Evolutionary conservation across 2,797 vertebrate species (phyloP), one percentile per base, ranked within the genome.

Genomic region (Neolamprologus multifasciatus): DNA sequence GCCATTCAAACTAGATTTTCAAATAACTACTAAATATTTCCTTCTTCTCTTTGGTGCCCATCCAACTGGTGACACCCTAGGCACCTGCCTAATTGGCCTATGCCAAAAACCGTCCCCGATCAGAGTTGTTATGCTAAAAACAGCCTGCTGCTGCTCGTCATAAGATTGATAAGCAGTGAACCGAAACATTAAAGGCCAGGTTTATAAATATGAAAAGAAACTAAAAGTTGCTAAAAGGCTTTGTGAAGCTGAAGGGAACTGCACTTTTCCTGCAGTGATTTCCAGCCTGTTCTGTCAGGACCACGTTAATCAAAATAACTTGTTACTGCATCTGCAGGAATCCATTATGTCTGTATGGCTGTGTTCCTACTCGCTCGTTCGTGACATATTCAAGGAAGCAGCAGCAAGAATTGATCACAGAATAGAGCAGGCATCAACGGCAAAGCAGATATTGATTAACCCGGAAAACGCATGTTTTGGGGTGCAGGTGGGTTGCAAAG

Each of bases 391-490:
- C 8, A 26, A 38, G 14, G 14, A 26, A 71, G 64, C 64, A 23
- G 38, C 38, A 26, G 21, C 21, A 71, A 26, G 64, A 26, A 43
- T 2, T 43, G n/a, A 43, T 71, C 38, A 43, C 64, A 71, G 4
- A 45, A 45, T 0, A 26, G 0, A 71, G 9, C 67, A 17, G 40
- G 23, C 14, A 45, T 16, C n/a, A 1, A 3, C 8, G 2, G 4
- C n/a, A 23, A 43, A 69, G 38, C n/a, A 23, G 38, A 16, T 16
- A 2, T 48, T 17, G 21, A 71, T 45, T 45, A 74, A 71, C 14
- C 14, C 6, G 5, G 67, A 71, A 71, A 71, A 43, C 21, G 29
- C 14, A 3, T 5, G 40, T 17, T 45, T 29, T 8, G 23, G 9
- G 14, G 40, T 19, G 6, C 4, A 48, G 23, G 40, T 48, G 43